Conservation (phyloP, 2,113 vertebrate species). For the Trichechus manatus region DNA sequence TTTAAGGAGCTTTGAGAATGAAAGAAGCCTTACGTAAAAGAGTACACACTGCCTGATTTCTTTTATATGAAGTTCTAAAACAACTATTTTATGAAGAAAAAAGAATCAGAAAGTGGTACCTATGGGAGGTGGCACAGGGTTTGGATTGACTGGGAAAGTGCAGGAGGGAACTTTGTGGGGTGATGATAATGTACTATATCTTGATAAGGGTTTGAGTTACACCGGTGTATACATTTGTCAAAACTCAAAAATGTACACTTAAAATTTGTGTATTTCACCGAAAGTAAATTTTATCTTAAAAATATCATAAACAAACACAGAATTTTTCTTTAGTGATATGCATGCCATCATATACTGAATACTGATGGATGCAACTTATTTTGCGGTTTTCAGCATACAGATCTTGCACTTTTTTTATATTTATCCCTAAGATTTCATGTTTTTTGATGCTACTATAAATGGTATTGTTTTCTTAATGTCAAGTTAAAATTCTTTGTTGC, state of each 20-base stretch:
- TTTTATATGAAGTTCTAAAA: constrained; percentile 42
- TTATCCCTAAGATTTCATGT: constrained; percentile 17
- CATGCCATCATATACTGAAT: constrained; percentile 22
- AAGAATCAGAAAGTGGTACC: not conserved
- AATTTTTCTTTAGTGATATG: not conserved
- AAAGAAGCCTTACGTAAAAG: constrained; percentile 36
- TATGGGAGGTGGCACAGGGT: not conserved
- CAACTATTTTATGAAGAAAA: constrained; percentile 18
- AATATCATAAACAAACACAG: not conserved
- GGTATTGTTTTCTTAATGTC: constrained; percentile 39
- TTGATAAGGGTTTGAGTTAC: constrained; percentile 47
- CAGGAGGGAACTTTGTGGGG: not conserved
- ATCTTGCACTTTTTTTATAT: constrained; percentile 31
- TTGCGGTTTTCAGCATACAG: constrained; percentile 4
- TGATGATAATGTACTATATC: not conserved
- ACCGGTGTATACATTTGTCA: not conserved
- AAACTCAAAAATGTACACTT: constrained; percentile 7
- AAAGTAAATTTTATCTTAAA: constrained; percentile 61
- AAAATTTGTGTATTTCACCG: constrained; percentile 27
- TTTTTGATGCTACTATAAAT: constrained; percentile 25
- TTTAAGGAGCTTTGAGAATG: not conserved
- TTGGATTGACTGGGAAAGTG: not conserved
- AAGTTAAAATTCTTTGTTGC: constrained; percentile 48
- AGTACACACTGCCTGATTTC: not conserved
- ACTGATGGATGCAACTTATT: not conserved